phyloP scores from a whole-genome alignment of 2,113 vertebrate genomes.

The Hippolais icterina region DNA sequence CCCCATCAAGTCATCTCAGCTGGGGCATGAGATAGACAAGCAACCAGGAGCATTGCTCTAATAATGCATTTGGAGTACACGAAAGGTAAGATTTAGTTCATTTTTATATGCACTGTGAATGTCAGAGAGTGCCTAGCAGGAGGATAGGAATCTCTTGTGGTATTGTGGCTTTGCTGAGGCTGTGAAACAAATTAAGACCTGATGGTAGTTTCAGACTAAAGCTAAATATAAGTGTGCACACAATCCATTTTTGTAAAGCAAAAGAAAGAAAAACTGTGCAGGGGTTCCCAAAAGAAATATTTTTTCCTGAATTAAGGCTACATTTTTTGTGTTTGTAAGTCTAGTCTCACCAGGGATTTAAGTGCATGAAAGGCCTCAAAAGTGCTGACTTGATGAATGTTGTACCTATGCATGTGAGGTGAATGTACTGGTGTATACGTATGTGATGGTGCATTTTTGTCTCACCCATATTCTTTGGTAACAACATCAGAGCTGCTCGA shows the following conservation, averaged over 20 bases:
- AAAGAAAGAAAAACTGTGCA: neutral
- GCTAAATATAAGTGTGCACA: neutral
- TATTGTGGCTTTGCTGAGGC: neutral
- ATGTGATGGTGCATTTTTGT: neutral
- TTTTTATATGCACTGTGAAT: neutral
- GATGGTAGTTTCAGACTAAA: neutral
- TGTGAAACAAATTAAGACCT: neutral
- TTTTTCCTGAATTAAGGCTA: neutral
- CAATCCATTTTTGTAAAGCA: neutral
- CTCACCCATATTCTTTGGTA: neutral
- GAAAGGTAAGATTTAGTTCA: neutral
- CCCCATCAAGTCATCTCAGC: neutral
- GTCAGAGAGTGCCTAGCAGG: neutral
- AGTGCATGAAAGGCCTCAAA: neutral
- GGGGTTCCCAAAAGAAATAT: neutral
- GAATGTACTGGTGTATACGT: neutral
- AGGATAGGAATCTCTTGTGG: neutral
- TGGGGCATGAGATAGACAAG: neutral
- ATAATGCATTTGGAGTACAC: neutral
- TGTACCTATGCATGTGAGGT: neutral
- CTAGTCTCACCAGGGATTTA: neutral
- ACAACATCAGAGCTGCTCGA: neutral
- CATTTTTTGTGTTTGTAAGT: neutral
- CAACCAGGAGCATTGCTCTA: neutral
- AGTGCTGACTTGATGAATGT: neutral